Conservation (phyloP, 30 jellyfish, hydroid and myxozoan species). For the Rhopilema esculentum region DNA sequence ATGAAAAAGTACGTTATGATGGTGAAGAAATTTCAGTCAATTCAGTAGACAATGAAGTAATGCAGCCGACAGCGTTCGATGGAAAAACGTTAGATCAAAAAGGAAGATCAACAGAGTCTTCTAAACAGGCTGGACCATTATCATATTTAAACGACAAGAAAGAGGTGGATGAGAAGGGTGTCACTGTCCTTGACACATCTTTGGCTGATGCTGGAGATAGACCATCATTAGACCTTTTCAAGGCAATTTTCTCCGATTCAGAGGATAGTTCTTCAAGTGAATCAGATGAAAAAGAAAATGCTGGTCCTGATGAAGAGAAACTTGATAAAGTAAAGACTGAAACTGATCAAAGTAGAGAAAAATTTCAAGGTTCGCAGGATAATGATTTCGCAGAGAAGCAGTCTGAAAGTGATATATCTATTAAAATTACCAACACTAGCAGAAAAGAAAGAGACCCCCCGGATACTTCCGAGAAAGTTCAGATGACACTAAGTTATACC, state of each 20-base stretch:
- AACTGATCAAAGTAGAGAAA: not conserved
- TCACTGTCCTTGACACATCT: not conserved
- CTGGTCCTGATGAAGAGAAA: slow-evolving; percentile 1
- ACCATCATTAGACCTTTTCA: slow-evolving; percentile 90
- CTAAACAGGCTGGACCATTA: slow-evolving; percentile 69
- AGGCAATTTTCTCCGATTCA: slow-evolving; percentile 91
- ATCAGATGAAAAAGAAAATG: not conserved
- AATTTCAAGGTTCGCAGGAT: too few relatives aligned
- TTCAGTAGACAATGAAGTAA: too few relatives aligned
- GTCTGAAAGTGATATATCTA: too few relatives aligned
- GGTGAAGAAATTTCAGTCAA: not conserved
- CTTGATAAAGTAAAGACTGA: not conserved
- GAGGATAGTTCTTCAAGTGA: slow-evolving; percentile 49
- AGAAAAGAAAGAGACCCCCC: too few relatives aligned
- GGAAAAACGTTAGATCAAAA: not conserved
- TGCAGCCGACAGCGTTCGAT: too few relatives aligned
- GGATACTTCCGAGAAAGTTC: too few relatives aligned
- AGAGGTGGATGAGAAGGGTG: not conserved
- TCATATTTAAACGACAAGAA: slow-evolving; percentile 65
- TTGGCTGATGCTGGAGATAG: not conserved
- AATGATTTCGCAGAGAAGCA: too few relatives aligned
- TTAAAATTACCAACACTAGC: too few relatives aligned
- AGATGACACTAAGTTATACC: too few relatives aligned
- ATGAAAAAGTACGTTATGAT: not conserved
- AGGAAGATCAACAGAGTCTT: not conserved